Conservation (phyloP, 1,140 invertebrate species). For the Dendrolimus kikuchii region DNA sequence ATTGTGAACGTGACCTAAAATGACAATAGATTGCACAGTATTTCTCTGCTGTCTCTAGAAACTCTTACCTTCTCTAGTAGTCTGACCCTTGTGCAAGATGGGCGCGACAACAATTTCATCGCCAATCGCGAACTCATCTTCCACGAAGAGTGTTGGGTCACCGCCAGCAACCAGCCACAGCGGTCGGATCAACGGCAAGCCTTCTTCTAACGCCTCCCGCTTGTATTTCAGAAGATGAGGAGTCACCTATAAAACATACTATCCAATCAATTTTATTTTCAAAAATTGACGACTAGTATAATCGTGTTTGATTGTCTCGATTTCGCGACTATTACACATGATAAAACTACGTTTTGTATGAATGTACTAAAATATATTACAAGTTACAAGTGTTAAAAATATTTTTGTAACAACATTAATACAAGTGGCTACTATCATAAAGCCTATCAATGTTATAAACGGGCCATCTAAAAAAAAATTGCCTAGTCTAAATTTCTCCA, state of each 20-base stretch:
- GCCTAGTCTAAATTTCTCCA: no score
- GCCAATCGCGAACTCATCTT: constrained; percentile 93
- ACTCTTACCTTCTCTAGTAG: constrained; percentile 75
- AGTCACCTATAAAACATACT: constrained; percentile 70
- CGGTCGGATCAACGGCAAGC: constrained; percentile 88
- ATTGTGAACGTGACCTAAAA: no score
- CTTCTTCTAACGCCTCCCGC: constrained; percentile 82
- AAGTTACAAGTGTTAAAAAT: no score
- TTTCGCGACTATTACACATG: no score
- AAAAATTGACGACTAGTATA: not conserved
- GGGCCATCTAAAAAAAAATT: no score
- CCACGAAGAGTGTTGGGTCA: constrained; percentile 85
- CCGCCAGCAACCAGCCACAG: constrained; percentile 93
- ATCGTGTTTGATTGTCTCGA: no score
- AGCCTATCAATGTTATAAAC: no score
- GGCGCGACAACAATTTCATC: constrained; percentile 94
- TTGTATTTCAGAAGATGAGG: constrained; percentile 84
- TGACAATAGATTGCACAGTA: no score
- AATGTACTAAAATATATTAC: no score
- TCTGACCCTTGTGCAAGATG: constrained; percentile 79
- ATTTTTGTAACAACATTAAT: no score
- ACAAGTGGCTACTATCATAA: no score
- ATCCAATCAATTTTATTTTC: not conserved
- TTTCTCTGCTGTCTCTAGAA: not conserved
- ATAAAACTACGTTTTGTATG: no score